Conservation (phyloP, 2,888 invertebrate genomes). For the Lamellibrachia satsuma region DNA sequence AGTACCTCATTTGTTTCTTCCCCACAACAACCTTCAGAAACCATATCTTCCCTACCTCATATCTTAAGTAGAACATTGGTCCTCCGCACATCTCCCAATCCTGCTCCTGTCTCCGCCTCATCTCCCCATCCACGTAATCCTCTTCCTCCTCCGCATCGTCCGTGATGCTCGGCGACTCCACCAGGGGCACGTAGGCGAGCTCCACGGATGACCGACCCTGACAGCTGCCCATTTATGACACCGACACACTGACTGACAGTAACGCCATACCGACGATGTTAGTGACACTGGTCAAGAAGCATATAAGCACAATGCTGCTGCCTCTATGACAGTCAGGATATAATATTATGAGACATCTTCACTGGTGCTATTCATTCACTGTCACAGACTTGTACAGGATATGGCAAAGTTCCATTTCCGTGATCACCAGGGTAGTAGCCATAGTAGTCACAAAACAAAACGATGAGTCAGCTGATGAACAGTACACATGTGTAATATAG, state of each 20-base stretch:
- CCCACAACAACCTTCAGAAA: too few relatives aligned
- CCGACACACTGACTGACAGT: background rate
- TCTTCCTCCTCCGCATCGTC: background rate
- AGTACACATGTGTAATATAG: background rate
- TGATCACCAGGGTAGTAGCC: background rate
- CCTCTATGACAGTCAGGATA: background rate
- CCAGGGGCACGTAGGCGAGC: background rate
- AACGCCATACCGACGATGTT: background rate
- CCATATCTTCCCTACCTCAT: background rate
- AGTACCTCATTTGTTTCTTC: too few relatives aligned
- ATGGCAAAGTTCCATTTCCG: background rate
- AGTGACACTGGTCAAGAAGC: background rate
- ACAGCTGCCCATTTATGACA: slow-evolving; percentile 17
- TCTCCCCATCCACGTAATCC: background rate
- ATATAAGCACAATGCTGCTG: background rate
- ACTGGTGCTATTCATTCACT: background rate
- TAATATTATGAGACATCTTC: background rate
- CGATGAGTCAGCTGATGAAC: background rate
- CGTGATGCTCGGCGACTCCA: background rate
- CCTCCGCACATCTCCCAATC: background rate
- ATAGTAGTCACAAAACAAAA: background rate
- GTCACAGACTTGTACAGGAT: background rate
- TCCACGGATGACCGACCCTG: slow-evolving; percentile 4
- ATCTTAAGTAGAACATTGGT: background rate
- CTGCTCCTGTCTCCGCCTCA: background rate